A percentile compares a stretch with the other conserved stretches of the same genome.
These are phyloP conservation scores for Lydus trimaculatus DNA, from an alignment of 2,888 invertebrate species.

Conservation along the genomic window DNA sequence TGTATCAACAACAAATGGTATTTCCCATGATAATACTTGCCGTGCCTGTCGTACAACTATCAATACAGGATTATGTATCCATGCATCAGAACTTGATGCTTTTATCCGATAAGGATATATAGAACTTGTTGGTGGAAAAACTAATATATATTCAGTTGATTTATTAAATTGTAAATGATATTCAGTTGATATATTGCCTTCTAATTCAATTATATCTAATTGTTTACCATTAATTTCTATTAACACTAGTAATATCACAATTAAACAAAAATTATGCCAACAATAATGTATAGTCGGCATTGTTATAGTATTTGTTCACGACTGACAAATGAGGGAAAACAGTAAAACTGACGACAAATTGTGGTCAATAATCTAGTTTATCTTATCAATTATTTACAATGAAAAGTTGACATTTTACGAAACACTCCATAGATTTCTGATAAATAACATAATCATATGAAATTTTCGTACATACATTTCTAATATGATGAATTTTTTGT, in stretches of 20 bases:
- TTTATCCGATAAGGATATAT: conserved; percentile 54
- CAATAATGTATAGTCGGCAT: background rate
- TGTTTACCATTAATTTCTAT: background rate
- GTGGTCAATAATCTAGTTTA: conserved; percentile 18
- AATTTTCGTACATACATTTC: too few species aligned
- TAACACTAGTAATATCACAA: background rate
- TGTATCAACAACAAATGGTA: conserved; percentile 70
- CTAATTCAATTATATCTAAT: background rate
- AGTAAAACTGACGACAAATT: background rate
- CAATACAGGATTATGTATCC: conserved; percentile 69
- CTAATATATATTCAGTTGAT: conserved; percentile 23
- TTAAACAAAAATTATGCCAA: background rate
- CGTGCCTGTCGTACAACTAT: conserved; percentile 78
- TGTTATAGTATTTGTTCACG: background rate
- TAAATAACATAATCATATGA: background rate
- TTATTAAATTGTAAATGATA: conserved; percentile 12
- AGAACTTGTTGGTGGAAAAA: conserved; percentile 21
- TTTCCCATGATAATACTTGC: conserved; percentile 80
- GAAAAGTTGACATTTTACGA: background rate
- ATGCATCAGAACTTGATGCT: conserved; percentile 61
- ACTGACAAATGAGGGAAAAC: background rate
- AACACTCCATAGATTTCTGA: background rate
- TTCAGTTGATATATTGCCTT: background rate
- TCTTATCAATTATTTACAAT: conserved; percentile 26
- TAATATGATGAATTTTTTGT: too few species aligned